Conservation (phyloP, 2,888 invertebrate species). For the Pherbina coryleti region DNA sequence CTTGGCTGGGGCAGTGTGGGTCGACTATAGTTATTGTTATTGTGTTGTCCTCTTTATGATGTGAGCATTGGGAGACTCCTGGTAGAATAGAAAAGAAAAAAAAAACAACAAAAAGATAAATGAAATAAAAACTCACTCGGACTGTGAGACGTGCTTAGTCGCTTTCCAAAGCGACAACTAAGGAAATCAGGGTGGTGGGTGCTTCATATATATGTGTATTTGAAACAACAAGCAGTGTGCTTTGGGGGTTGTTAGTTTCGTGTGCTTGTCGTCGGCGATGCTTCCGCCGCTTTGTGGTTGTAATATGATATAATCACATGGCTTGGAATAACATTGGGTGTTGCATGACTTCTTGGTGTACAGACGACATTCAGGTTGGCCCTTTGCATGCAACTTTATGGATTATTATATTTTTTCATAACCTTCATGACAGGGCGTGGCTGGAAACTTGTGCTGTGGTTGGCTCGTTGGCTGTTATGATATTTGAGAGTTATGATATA, state of each 20-base stretch:
- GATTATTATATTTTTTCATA: slow-evolving; percentile 39
- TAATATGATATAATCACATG: slow-evolving; percentile 38
- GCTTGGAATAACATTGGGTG: slow-evolving; percentile 9
- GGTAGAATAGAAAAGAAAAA: slow-evolving; percentile 28
- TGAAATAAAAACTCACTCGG: slow-evolving; percentile 27
- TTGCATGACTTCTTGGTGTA: slow-evolving; percentile 4
- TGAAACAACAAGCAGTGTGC: neutral
- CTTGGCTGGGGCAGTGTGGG: neutral
- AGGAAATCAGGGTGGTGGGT: slow-evolving; percentile 3
- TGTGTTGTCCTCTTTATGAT: slow-evolving; percentile 40
- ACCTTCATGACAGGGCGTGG: slow-evolving; percentile 27
- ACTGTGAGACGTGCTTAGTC: neutral
- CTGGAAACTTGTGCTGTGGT: slow-evolving; percentile 27
- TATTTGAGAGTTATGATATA: neutral
- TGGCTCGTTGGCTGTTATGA: neutral
- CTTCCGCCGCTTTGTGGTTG: slow-evolving; percentile 33
- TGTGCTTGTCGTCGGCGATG: slow-evolving; percentile 8
- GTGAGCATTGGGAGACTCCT: slow-evolving; percentile 29
- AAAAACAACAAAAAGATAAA: slow-evolving; percentile 23
- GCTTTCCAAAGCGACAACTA: neutral
- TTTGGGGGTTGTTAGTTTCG: slow-evolving; percentile 30
- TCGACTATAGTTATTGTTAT: slow-evolving; percentile 33
- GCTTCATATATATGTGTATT: neutral
- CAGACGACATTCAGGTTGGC: slow-evolving; percentile 2
- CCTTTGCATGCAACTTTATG: slow-evolving; percentile 16